Evolutionary conservation across 2,113 vertebrate genomes (phyloP).

Genomic region (Microtus richardsoni): DNA sequence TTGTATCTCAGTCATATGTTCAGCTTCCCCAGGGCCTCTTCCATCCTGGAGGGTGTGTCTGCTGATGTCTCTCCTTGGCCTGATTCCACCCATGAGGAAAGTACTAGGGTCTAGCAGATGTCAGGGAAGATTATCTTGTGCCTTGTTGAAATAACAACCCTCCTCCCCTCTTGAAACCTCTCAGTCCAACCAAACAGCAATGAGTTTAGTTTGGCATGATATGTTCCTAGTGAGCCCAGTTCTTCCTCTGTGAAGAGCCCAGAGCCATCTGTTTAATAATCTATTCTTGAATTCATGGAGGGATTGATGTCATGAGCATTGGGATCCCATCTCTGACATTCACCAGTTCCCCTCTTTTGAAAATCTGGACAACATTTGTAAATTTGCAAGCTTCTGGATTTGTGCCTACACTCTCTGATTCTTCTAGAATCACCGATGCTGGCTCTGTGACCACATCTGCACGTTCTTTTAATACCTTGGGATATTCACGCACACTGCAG

Average conservation of each 20-base stretch:
- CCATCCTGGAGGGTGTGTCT: not conserved
- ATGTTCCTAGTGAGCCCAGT: slow-evolving; percentile 17
- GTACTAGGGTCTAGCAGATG: slow-evolving; percentile 50
- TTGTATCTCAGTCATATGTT: not conserved
- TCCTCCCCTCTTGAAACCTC: not conserved
- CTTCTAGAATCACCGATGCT: not conserved
- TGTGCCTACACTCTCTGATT: not conserved
- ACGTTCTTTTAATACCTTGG: slow-evolving; percentile 3
- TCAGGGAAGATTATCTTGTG: slow-evolving; percentile 31
- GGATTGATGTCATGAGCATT: slow-evolving; percentile 50
- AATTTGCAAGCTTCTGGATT: slow-evolving; percentile 49
- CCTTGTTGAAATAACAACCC: not conserved
- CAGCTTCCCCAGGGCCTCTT: slow-evolving; percentile 42
- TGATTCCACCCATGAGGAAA: slow-evolving; percentile 10
- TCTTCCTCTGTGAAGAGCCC: slow-evolving; percentile 32
- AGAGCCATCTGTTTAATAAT: slow-evolving; percentile 68
- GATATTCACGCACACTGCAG: not conserved
- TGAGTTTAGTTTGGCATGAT: slow-evolving; percentile 2
- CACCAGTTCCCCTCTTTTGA: slow-evolving; percentile 32
- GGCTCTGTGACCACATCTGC: slow-evolving; percentile 45
- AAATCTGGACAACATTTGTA: slow-evolving; percentile 61
- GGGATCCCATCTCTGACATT: slow-evolving; percentile 51
- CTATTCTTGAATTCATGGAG: slow-evolving; percentile 59
- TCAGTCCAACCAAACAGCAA: not conserved
- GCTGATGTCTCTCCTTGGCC: not conserved